These are phyloP conservation scores for Ceratotherium simum DNA, from an alignment of 2,113 vertebrate species.

Conservation along the genomic window DNA sequence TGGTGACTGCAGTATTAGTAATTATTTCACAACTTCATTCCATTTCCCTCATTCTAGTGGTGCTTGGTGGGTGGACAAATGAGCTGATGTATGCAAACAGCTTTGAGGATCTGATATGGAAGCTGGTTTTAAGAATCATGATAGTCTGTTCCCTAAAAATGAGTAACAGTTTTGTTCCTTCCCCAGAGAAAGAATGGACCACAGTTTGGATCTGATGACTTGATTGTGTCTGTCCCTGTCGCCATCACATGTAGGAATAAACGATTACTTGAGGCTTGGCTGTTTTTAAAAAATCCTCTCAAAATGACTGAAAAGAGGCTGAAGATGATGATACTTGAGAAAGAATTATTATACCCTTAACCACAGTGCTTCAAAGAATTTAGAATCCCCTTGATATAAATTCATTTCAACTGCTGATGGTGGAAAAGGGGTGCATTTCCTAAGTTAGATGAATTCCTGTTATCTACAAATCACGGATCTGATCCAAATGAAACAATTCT, in stretches of 20 bases:
- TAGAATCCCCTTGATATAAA: constrained; percentile 48
- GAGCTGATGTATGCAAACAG: constrained; percentile 15
- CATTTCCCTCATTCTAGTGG: constrained; percentile 13
- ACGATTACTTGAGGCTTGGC: constrained; percentile 24
- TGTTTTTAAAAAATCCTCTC: constrained; percentile 34
- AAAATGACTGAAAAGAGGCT: constrained; percentile 46
- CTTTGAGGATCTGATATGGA: background rate
- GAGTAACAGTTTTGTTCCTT: background rate
- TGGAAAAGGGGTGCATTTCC: background rate
- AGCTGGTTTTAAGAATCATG: background rate
- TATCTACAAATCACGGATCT: constrained; percentile 20
- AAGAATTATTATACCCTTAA: constrained; percentile 21
- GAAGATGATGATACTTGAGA: constrained; percentile 20
- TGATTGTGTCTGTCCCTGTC: background rate
- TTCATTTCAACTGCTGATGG: background rate
- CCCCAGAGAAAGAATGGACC: background rate
- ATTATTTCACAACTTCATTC: background rate
- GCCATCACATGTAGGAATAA: background rate
- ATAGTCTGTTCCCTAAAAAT: background rate
- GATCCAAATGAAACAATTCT: constrained; percentile 47
- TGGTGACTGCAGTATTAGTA: background rate
- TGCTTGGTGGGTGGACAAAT: background rate
- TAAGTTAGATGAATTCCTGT: constrained; percentile 42
- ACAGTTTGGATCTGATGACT: background rate
- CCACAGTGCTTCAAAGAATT: background rate